phyloP scores from a whole-genome alignment of 2,113 vertebrate genomes.

The Poeciliopsis occidentalis region DNA sequence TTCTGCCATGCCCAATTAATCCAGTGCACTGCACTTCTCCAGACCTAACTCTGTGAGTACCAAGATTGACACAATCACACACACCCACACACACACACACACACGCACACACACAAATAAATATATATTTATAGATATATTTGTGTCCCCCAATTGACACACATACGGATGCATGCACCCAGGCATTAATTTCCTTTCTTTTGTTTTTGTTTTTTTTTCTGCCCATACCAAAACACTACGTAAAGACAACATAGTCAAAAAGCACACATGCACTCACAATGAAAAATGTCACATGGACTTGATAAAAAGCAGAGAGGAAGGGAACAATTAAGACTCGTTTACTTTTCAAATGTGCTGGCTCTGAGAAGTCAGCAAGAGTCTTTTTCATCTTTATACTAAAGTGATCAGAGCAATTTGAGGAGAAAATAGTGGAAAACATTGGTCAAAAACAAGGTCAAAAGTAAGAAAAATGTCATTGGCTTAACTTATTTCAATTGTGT shows the following conservation, averaged over 20 bases:
- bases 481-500: constrained; percentile 31
- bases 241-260: constrained; percentile 34
- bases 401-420: constrained; percentile 38
- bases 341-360: constrained; percentile 59
- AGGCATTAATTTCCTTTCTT: not conserved
- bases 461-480: constrained; percentile 43
- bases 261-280: constrained; percentile 49
- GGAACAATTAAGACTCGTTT: constrained; percentile 63
- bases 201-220: constrained; percentile 67
- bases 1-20: constrained; percentile 83
- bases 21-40: constrained; percentile 79
- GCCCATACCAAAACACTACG: constrained; percentile 59
- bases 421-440: constrained; percentile 58
- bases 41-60: constrained; percentile 63
- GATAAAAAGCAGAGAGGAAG: constrained; percentile 71
- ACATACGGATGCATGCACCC: constrained; percentile 41
- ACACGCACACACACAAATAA: not conserved
- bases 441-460: constrained; percentile 37
- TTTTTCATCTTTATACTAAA: constrained; percentile 42
- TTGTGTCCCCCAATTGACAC: constrained; percentile 35
- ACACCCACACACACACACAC: constrained; percentile 23
- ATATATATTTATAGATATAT: not conserved
- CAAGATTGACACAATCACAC: constrained; percentile 41
- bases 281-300: constrained; percentile 62
- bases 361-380: constrained; percentile 59